Base-by-base conservation (phyloP, 2,797 vertebrate genomes). In the Hyperoplus lanceolatus region DNA sequence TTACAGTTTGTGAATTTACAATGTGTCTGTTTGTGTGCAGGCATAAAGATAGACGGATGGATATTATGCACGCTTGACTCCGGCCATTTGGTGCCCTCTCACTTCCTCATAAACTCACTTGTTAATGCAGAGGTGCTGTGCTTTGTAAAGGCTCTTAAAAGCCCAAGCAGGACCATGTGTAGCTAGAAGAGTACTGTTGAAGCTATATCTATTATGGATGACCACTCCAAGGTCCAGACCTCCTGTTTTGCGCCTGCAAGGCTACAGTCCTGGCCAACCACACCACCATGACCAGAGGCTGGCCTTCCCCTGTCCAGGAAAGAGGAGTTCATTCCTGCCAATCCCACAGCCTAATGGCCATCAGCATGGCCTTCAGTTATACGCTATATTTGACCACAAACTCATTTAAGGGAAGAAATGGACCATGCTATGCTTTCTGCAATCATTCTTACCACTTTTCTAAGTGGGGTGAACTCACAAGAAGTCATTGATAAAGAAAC, bases 131-230 rank as follows among this genome's bases (percentile, higher is more conserved):
- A 86, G 65, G 73, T 85, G 29, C 29, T 29, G 67, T 82, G 70
- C 84, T 91, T 86, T 81, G 80, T 86, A 82, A 87, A 91, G 63
- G 88, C 87, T 88, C 81, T 93, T 93, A 92, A 90, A 90, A 89
- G 84, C 87, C 72, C 8, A 12, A 65, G 69, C 67, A 77, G 64
- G 56, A 79, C 77, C 84, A 70, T 70, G 82, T 89, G 86, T 84
- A 55, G 85, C 73, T 64, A 79, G 76, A 88, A 59, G 69, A 81
- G 68, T 74, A 70, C 77, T 93, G 61, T 87, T 64, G 53, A 87
- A 84, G 72, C 66, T 56, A 93, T 93, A 93, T 93, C 59, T 87
- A 89, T 94, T 90, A 94, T 92, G 81, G 58, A 93, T 92, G 89
- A 90, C 78, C 90, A 91, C 91, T 91, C 81, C 78, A 78, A 56